Evolutionary conservation across 1,140 invertebrate genomes (phyloP).

Genomic region (Anastrepha obliqua): DNA sequence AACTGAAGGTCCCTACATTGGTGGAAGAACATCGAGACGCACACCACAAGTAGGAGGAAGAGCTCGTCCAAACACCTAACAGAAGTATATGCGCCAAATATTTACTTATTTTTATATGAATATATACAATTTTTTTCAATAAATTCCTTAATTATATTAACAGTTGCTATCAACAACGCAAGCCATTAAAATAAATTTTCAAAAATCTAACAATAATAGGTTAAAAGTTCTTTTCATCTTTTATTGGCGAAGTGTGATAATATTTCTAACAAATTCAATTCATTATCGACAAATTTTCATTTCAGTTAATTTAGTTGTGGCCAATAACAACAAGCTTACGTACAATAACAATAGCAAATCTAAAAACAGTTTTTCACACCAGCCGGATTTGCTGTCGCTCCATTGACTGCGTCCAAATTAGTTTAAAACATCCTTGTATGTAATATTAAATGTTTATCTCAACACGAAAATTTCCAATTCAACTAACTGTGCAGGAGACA

Average conservation of each 20-base stretch:
- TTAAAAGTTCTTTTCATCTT: not conserved
- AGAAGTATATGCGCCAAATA: too few species aligned
- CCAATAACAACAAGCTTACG: not conserved
- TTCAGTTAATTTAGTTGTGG: not conserved
- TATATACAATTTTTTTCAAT: too few species aligned
- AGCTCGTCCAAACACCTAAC: too few species aligned
- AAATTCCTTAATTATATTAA: not conserved
- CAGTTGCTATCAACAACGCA: not conserved
- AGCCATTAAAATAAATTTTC: too few species aligned
- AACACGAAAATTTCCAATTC: constrained; percentile 23
- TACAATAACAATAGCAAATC: not conserved
- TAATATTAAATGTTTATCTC: constrained; percentile 13
- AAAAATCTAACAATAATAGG: not conserved
- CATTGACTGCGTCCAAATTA: constrained; percentile 15
- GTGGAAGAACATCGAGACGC: too few species aligned
- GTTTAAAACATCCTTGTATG: not conserved
- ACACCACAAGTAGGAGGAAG: too few species aligned
- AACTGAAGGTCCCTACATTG: too few species aligned
- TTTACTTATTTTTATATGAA: too few species aligned
- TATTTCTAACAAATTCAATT: constrained; percentile 10
- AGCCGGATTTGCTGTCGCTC: not conserved
- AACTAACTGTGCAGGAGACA: not conserved
- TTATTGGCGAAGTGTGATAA: constrained; percentile 23
- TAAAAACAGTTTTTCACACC: constrained; percentile 3
- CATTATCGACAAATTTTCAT: constrained; percentile 23